Conservation (phyloP, 2,797 vertebrate species). For the Pipistrellus pygmaeus region DNA sequence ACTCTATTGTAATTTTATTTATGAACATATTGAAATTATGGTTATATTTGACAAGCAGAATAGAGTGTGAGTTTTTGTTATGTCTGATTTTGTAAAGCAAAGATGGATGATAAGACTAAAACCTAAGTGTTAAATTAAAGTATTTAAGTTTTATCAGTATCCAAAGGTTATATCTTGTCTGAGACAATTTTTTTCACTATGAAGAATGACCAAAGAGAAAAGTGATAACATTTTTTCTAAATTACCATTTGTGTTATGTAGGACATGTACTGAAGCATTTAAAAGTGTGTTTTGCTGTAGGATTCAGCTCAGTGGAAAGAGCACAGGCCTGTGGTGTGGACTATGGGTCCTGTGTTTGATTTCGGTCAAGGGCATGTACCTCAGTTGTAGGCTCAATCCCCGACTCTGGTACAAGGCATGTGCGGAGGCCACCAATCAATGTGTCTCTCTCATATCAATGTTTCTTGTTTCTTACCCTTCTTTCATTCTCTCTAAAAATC, state of each 20-base stretch:
- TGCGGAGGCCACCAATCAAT: too few relatives aligned
- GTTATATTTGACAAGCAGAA: neutral
- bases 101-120: neutral
- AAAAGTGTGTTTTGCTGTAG: neutral
- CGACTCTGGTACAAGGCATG: too few relatives aligned
- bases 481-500: too few relatives aligned
- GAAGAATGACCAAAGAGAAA: neutral
- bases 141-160: neutral
- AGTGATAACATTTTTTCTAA: neutral
- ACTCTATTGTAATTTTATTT: neutral
- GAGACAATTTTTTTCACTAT: neutral
- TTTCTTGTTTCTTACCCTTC: too few relatives aligned
- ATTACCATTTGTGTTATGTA: neutral
- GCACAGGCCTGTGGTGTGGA: too few relatives aligned
- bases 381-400: too few relatives aligned
- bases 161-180: neutral
- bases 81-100: constrained; percentile 2
- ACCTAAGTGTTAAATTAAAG: neutral
- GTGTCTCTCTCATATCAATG: too few relatives aligned
- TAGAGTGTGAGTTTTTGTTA: neutral
- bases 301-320: too few relatives aligned
- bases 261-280: neutral
- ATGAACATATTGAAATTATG: neutral
- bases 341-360: too few relatives aligned
- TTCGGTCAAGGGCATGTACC: too few relatives aligned